A percentile compares a stretch with the other conserved stretches of the same genome.
These are phyloP conservation scores for Xylota sylvarum DNA, from an alignment of 2,888 invertebrate genomes.

Conservation along the genomic window DNA sequence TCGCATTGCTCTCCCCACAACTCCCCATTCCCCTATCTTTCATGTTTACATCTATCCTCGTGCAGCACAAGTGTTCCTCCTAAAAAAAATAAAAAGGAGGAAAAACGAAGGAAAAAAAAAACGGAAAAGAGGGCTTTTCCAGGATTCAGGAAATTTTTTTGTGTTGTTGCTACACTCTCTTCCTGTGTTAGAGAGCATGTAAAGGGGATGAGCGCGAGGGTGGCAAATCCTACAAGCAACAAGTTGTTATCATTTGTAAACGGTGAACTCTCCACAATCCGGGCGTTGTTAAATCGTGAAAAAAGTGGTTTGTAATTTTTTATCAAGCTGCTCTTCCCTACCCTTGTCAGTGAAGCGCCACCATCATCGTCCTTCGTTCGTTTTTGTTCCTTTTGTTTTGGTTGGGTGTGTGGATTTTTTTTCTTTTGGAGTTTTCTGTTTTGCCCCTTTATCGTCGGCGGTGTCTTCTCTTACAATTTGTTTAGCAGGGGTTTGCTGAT, in stretches of 20 bases:
- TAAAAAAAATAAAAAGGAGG: constrained; percentile 28
- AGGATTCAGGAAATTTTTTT: constrained; percentile 69
- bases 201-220: constrained; percentile 43
- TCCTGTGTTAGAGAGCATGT: constrained; percentile 54
- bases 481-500: constrained; percentile 23
- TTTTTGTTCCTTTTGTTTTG: constrained; percentile 28
- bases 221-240: constrained; percentile 78
- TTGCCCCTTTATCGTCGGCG: not conserved
- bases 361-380: constrained; percentile 17
- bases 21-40: constrained; percentile 31
- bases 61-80: constrained; percentile 71
- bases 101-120: constrained; percentile 25
- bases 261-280: constrained; percentile 79
- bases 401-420: constrained; percentile 33
- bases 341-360: constrained; percentile 4
- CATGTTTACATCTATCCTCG: constrained; percentile 76
- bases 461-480: constrained; percentile 37
- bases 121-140: constrained; percentile 76
- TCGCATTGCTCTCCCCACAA: constrained; percentile 24
- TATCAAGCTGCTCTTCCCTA: constrained; percentile 71
- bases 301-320: constrained; percentile 79
- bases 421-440: constrained; percentile 30
- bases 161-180: constrained; percentile 28
- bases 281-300: constrained; percentile 79
- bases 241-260: constrained; percentile 80